phyloP scores from a whole-genome alignment of 2,113 vertebrate species.

The Tapirus terrestris region DNA sequence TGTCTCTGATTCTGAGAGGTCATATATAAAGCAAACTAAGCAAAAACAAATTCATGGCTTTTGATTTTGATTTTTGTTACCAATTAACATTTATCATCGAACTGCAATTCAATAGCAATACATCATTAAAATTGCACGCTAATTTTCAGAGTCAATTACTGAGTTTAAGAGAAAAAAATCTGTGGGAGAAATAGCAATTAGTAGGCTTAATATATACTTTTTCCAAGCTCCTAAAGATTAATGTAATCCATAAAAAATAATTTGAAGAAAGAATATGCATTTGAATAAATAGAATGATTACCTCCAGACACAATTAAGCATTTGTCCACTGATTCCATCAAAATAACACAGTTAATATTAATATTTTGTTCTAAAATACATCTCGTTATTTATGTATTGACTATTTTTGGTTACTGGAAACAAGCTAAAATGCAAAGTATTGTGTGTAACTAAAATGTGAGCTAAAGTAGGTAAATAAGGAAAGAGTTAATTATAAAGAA shows the following conservation, averaged over 20 bases:
- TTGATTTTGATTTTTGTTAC: neutral
- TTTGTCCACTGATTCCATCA: neutral
- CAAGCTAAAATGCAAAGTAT: neutral
- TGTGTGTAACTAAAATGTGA: neutral
- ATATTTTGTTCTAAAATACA: neutral
- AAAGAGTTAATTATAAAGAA: neutral
- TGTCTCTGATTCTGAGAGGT: neutral
- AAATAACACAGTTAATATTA: neutral
- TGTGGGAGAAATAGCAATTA: neutral
- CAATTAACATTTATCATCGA: neutral
- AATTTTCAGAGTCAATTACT: neutral
- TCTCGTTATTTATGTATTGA: neutral
- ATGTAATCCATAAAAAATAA: neutral
- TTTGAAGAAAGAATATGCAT: neutral
- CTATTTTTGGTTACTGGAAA: neutral
- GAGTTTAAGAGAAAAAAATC: neutral
- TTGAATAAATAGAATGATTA: neutral
- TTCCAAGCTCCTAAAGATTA: constrained; percentile 13
- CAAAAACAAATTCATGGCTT: neutral
- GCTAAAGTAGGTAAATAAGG: neutral
- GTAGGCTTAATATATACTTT: neutral
- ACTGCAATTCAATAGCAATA: neutral
- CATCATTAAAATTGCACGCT: neutral
- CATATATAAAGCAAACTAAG: neutral
- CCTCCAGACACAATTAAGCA: neutral